Evolutionary conservation across 2,888 invertebrate genomes (phyloP), one percentile per base, ranked within the genome.

Genomic region (Melanchra persicariae): DNA sequence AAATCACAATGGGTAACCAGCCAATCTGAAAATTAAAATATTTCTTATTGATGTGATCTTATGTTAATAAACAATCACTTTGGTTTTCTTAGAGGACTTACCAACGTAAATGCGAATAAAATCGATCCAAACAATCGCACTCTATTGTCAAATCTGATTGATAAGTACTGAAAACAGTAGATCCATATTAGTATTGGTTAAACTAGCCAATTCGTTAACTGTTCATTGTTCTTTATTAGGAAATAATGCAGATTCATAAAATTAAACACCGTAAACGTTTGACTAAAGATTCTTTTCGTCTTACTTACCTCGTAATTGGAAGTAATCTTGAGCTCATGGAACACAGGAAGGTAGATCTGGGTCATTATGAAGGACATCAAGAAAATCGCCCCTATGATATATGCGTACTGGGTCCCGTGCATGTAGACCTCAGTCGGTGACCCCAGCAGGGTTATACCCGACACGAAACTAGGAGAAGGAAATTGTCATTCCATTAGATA

Each of bases 391-490:
- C 96, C 91, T 17, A 96, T 92, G 15, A 97, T 97, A 87, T 96
- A 98, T 2, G 97, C 93, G 88, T 98, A 98, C 87, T 98, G 98
- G 7, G 97, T 97, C 4, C 98, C 98, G 86, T 98, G 97, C 83
- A 98, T 97, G 88, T 98, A 98, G 19, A 98, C 97, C 91, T 98
- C 98, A 0, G 98, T 98, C 1, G 98, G 98, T 12, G 97, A 97
- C 5, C 98, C 98, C 70, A 98, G 93, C 45, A 98, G 91, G 0
- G 98, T 98, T 79, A 98, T 98, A 2, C 98, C 98, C 19, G 98
- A 98, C 71, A 98, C 97, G 76, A 97, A 98, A 91, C 98, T 97
- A 90, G 72, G 88, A 55, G 64, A 70, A 59, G 62, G 15, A 59
- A 64, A 79, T 0, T 19, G 37, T 74, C 7, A 74, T 19, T 75